Evolutionary conservation across 2,113 vertebrate species (phyloP), one percentile per base, ranked within the genome.

Genomic region (Mormyrus lacerda): DNA sequence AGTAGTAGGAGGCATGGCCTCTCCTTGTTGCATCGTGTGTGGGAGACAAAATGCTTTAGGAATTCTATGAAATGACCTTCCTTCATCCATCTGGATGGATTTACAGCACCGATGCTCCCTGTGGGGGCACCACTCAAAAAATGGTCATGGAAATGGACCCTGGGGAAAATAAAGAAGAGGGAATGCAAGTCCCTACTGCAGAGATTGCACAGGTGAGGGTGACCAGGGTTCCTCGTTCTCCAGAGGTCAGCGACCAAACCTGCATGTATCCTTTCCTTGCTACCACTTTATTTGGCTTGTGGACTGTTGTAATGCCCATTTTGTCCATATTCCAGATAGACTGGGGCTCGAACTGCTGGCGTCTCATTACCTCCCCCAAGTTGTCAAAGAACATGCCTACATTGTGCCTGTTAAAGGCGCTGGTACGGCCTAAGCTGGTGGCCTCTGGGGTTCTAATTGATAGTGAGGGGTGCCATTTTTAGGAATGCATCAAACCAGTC

Each of bases 171-270:
- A 42, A 90, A 88, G 69, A 55, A 83, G 7, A 6, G 69, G 84
- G 88, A 61, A 90, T 89, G 61, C 61, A 27, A 27, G 6, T 90
- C 35, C 90, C 82, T 79, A 58, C 89, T 35, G 88, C 90, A 48
- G 55, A 89, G n/a, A 90, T 83, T 42, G 90, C 88, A 89, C 90
- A 90, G 3, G 90, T 61, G 31, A 90, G 35, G 15, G 83, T 90
- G 31, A 90, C 53, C 3, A 87, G 47, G 58, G 84, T 89, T 13
- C 84, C 88, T 9, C 50, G 50, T 42, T 89, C 83, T 27, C 15
- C 19, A 79, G 44, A 85, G 17, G 24, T 45, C 24, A 48, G 2
- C 0, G 4, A 13, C 47, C n/a, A n/a, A n/a, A 69, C n/a, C 61
- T 31, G 61, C 61, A 11, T 65, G 61, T n/a, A 65, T 11, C 61